These are phyloP conservation scores for Molossus molossus DNA, from an alignment of 2,797 vertebrate genomes.

Conservation along the genomic window DNA sequence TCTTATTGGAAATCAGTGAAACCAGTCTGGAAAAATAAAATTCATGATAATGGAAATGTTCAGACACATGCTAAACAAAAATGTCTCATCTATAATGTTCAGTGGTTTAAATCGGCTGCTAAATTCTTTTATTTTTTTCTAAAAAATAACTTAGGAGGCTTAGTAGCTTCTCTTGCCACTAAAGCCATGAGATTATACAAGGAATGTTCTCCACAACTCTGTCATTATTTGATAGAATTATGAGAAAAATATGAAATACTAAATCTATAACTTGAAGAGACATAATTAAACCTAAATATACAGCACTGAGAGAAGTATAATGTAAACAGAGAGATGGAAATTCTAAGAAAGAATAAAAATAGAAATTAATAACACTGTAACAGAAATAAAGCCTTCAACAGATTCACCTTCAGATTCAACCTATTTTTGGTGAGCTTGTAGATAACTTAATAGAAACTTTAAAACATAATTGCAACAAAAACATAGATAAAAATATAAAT, in stretches of 20 bases:
- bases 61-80: background rate
- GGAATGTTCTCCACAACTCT: background rate
- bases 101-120: background rate
- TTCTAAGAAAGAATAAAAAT: background rate
- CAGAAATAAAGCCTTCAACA: background rate
- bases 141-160: background rate
- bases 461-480: background rate
- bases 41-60: background rate
- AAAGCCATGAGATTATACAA: background rate
- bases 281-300: background rate
- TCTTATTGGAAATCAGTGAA: background rate
- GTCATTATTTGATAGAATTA: background rate
- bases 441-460: background rate
- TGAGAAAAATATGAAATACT: background rate
- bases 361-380: background rate
- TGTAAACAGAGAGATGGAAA: background rate
- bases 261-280: background rate
- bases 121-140: background rate
- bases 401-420: background rate
- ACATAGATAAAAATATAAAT: background rate
- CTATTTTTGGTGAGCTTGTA: background rate
- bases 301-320: accelerated
- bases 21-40: background rate
- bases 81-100: background rate
- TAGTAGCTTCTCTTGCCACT: background rate